Conservation (phyloP, 2,113 vertebrate species). For the Nothocercus julius region DNA sequence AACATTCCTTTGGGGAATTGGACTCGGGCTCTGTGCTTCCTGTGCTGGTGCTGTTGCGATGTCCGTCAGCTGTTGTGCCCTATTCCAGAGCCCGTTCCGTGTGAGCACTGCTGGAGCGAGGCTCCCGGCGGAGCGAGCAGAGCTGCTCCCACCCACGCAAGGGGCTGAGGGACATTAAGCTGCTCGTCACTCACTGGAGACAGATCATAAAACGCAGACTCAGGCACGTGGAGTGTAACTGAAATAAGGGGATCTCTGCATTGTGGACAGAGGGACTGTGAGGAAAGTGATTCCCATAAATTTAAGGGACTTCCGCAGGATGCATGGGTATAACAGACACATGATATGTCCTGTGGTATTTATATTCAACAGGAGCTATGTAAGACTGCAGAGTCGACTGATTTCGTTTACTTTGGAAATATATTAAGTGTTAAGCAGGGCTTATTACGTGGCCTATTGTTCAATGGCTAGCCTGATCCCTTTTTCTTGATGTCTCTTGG, state of each 20-base stretch:
- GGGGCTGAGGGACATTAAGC: neutral
- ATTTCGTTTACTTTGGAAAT: conserved; percentile 37
- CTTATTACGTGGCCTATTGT: neutral
- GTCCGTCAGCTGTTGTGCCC: conserved; percentile 47
- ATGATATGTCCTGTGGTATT: neutral
- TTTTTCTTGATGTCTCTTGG: conserved; percentile 27
- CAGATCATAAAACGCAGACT: neutral
- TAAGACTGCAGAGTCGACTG: neutral
- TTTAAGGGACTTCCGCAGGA: neutral
- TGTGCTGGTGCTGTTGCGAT: conserved; percentile 38
- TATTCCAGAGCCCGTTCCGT: neutral
- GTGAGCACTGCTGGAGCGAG: neutral
- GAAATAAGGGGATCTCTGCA: neutral
- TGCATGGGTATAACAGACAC: neutral
- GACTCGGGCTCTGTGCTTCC: conserved; percentile 36
- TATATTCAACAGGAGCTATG: neutral
- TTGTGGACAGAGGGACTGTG: neutral
- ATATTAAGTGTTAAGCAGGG: conserved; percentile 34
- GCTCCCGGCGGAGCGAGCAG: neutral
- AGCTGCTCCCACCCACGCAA: neutral
- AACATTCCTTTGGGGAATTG: conserved; percentile 59
- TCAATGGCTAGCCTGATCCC: conserved; percentile 21
- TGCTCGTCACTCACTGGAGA: neutral
- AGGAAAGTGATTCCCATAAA: neutral
- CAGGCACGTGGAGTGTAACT: neutral